Percentiles rank a stretch among this genome's conserved stretches.
phyloP scores from a whole-genome alignment of 2,888 invertebrate genomes.

The Argyra leucocephala region DNA sequence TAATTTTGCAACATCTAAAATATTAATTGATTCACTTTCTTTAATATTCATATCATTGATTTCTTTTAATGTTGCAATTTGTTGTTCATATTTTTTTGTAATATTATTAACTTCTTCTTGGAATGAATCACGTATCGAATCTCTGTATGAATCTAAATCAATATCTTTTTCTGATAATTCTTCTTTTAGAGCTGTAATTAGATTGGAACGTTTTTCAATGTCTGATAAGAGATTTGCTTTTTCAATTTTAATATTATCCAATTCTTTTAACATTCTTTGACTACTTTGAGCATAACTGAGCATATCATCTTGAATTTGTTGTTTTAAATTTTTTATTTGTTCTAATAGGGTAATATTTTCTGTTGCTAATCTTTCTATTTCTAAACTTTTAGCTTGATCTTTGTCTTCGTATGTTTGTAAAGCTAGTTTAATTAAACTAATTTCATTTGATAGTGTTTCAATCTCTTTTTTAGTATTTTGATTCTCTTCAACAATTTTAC shows the following conservation, averaged over 20 bases:
- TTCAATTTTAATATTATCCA: conserved; percentile 37
- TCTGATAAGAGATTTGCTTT: conserved; percentile 38
- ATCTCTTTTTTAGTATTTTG: conserved; percentile 24
- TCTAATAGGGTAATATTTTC: conserved; percentile 32
- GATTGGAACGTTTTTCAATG: conserved; percentile 37
- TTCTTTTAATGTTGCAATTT: conserved; percentile 22
- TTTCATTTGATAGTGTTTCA: conserved; percentile 28
- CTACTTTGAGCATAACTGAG: conserved; percentile 35
- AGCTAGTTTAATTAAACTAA: conserved; percentile 28
- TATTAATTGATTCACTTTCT: conserved; percentile 24
- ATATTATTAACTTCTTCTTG: conserved; percentile 35
- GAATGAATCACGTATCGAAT: conserved; percentile 37
- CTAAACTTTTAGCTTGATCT: conserved; percentile 28
- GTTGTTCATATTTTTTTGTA: conserved; percentile 23
- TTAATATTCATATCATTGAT: conserved; percentile 26
- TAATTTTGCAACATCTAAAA: conserved; percentile 21
- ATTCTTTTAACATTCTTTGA: conserved; percentile 33
- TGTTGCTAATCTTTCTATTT: conserved; percentile 32
- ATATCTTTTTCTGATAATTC: conserved; percentile 39
- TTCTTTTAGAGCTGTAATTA: conserved; percentile 37
- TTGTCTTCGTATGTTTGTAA: conserved; percentile 29
- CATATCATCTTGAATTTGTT: conserved; percentile 38
- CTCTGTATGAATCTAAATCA: conserved; percentile 39
- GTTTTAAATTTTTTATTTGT: conserved; percentile 32
- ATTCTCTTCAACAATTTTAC: conserved; percentile 21